Evolutionary conservation across 2,888 invertebrate genomes (phyloP).

Genomic region (Chalcis sispes): DNA sequence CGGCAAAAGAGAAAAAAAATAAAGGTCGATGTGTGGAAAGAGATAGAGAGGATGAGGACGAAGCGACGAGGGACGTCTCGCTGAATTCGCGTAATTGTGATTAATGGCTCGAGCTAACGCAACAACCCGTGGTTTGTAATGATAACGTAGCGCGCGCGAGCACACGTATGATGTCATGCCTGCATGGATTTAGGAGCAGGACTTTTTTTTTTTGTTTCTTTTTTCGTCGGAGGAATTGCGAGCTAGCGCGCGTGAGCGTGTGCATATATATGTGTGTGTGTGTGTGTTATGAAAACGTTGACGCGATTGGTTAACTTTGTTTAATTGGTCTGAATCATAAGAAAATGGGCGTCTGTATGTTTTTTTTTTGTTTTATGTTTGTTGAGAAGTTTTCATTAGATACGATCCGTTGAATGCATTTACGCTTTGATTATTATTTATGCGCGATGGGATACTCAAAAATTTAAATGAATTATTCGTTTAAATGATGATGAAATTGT

Average conservation of each 20-base stretch:
- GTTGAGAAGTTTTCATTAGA: no score
- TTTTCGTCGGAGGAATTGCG: no score
- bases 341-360: background rate
- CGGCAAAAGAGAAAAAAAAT: background rate
- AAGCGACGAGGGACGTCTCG: constrained; percentile 14
- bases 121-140: constrained; percentile 58
- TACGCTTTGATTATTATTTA: no score
- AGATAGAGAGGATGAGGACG: background rate
- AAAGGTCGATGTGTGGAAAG: no score
- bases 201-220: no score
- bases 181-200: constrained; percentile 15
- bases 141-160: background rate
- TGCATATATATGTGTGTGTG: background rate
- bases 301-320: background rate
- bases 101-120: constrained; percentile 71
- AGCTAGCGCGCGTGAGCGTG: no score
- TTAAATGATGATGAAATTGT: no score
- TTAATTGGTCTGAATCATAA: constrained; percentile 16
- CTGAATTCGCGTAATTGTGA: constrained; percentile 71
- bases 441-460: no score
- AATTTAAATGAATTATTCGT: no score
- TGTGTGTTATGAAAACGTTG: background rate
- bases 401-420: no score
- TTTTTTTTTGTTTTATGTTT: no score
- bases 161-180: constrained; percentile 50